phyloP scores from a whole-genome alignment of 2,888 invertebrate species.

The Stramonita haemastoma region DNA sequence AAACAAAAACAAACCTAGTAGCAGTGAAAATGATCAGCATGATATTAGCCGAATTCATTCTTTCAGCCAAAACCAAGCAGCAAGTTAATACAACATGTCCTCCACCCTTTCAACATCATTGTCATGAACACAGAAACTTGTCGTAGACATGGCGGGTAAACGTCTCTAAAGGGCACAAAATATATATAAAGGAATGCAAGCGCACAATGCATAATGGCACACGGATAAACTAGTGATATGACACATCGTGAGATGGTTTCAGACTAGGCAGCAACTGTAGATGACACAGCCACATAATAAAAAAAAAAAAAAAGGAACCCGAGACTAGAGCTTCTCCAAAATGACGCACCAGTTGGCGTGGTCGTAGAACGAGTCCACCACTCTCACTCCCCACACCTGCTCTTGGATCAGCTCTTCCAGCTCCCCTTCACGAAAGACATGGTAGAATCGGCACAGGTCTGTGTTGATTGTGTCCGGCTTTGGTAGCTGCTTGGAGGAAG shows the following conservation, averaged over 20 bases:
- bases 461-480: constrained; percentile 20
- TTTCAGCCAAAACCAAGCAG: too few species aligned
- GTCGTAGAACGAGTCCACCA: constrained; percentile 90
- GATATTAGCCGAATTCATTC: too few species aligned
- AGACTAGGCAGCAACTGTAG: neutral
- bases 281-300: neutral
- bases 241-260: neutral
- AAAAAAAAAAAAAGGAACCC: neutral
- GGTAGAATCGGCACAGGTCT: constrained; percentile 88
- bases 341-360: constrained; percentile 97
- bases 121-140: too few species aligned
- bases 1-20: too few species aligned
- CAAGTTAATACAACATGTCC: too few species aligned
- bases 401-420: constrained; percentile 80
- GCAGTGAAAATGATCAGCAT: too few species aligned
- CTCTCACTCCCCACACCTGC: constrained; percentile 75
- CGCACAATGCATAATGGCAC: neutral
- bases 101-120: too few species aligned
- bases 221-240: neutral
- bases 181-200: neutral
- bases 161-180: too few species aligned
- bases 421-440: constrained; percentile 91
- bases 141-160: too few species aligned
- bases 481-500: neutral
- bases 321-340: constrained; percentile 81